These are phyloP conservation scores for Therioaphis trifolii DNA, from an alignment of 2,888 invertebrate species.

Conservation along the genomic window DNA sequence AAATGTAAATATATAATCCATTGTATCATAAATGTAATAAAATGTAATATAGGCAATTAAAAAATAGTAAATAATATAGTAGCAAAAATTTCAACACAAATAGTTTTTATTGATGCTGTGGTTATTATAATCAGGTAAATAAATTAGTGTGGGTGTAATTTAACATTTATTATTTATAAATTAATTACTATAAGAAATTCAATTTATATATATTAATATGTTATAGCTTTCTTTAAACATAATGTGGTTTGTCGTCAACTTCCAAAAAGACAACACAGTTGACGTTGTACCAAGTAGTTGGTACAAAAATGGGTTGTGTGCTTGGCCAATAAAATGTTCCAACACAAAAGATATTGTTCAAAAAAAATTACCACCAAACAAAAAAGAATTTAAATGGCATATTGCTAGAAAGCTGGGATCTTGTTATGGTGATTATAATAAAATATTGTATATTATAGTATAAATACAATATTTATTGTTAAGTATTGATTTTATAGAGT, in stretches of 20 bases:
- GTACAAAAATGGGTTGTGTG: conserved; percentile 11
- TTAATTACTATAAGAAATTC: background rate
- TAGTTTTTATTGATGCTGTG: background rate
- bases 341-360: too few relatives aligned
- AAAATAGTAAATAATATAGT: background rate
- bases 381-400: conserved; percentile 18
- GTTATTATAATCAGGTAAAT: background rate
- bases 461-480: too few relatives aligned
- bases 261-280: conserved; percentile 14
- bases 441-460: background rate
- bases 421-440: conserved; percentile 1
- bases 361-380: conserved; percentile 11
- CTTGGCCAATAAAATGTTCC: conserved; percentile 20
- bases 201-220: background rate
- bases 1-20: too few relatives aligned
- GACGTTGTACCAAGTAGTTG: background rate
- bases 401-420: conserved; percentile 14
- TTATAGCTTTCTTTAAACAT: background rate
- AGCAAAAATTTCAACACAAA: background rate
- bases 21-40: background rate
- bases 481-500: too few relatives aligned
- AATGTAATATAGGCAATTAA: background rate
- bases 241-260: background rate
- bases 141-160: background rate
- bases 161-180: background rate